A percentile compares a stretch with the other conserved stretches of the same genome.
Conservation (phyloP, 2,797 vertebrate species). For the Apogon talboti region DNA sequence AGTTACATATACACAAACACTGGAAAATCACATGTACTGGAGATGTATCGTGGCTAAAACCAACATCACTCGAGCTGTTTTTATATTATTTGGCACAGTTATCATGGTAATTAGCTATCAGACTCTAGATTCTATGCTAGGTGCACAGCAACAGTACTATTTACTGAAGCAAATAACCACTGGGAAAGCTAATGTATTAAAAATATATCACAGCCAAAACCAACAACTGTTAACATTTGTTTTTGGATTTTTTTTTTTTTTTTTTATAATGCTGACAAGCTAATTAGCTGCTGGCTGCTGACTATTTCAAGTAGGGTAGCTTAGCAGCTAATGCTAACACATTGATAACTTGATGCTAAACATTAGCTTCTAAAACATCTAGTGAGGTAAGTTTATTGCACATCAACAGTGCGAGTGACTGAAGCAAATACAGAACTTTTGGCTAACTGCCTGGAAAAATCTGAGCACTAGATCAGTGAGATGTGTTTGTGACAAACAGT, state of each 20-base stretch:
- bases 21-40: background rate
- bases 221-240: background rate
- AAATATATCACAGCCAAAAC: no score
- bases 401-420: background rate
- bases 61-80: background rate
- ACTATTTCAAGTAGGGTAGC: background rate
- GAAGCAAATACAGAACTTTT: conserved; percentile 7
- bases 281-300: background rate
- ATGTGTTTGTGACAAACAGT: background rate
- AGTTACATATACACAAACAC: no score
- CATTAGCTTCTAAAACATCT: background rate
- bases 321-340: background rate
- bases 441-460: background rate
- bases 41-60: conserved; percentile 12
- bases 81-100: background rate
- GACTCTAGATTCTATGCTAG: no score
- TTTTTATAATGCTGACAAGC: background rate
- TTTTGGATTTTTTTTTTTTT: background rate
- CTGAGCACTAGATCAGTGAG: background rate
- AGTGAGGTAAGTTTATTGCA: conserved; percentile 1
- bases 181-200: no score
- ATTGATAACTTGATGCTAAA: background rate
- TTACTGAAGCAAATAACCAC: no score
- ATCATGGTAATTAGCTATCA: no score
- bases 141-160: no score